phyloP scores from a whole-genome alignment of 2,113 vertebrate species.

The Myanophis thanlyinensis region DNA sequence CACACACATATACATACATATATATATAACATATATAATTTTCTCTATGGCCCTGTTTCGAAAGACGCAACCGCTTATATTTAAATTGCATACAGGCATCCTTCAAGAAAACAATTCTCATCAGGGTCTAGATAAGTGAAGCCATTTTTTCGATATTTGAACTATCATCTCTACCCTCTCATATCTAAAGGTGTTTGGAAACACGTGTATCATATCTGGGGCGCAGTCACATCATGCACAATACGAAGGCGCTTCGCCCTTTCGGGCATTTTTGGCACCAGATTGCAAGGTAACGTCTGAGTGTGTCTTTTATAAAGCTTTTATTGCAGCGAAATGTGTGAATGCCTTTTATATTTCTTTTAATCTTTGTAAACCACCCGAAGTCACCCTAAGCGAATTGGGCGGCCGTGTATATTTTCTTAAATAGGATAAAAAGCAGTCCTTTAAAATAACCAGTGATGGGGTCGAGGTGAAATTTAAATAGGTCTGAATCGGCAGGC shows the following conservation, averaged over 20 bases:
- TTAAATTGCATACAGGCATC: background rate
- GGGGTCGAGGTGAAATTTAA: background rate
- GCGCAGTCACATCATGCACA: background rate
- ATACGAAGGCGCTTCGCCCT: background rate
- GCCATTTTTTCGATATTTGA: background rate
- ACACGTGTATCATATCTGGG: background rate
- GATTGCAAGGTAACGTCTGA: background rate
- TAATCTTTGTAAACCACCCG: too few relatives aligned
- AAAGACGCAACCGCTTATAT: background rate
- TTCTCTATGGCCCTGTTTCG: background rate
- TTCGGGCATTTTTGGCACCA: background rate
- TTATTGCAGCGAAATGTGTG: background rate
- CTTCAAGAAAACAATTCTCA: background rate
- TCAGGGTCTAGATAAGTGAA: background rate
- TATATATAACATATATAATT: background rate
- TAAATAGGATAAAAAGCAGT: background rate
- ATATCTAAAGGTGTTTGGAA: background rate
- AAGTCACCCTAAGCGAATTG: too few relatives aligned
- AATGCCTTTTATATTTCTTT: background rate
- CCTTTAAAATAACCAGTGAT: background rate
- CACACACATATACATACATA: too few relatives aligned
- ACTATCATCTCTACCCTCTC: background rate
- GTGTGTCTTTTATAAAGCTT: background rate
- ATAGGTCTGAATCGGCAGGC: background rate
- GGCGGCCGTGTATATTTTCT: background rate